Evolutionary conservation across 2,797 vertebrate species (phyloP), one percentile per base, ranked within the genome.

Genomic region (Cottoperca gobio): DNA sequence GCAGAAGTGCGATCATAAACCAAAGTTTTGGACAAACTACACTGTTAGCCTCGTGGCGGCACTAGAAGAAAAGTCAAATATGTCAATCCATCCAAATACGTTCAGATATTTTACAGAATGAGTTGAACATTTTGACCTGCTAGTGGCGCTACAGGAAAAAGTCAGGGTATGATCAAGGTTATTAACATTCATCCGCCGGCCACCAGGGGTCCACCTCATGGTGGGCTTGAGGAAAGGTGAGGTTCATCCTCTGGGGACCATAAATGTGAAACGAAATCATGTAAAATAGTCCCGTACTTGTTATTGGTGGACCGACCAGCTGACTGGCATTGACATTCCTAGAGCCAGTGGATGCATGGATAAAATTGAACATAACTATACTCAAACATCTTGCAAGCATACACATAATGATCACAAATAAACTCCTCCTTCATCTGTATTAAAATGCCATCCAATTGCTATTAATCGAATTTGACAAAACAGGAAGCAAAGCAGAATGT

Each of bases 401-500:
- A n/a, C 24, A 19, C 14, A 16, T 46, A 49, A 61, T 54, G 39
- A 76, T 49, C 39, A 52, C 40, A 59, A 70, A 82, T 57, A 31
- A 73, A 43, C 24, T 57, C 31, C 35, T 39, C 40, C 55, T 2
- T 62, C 53, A 57, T 21, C 35, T 52, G 43, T 54, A 40, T 46
- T 17, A 42, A 64, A 78, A 76, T 53, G 3, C 5, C 26, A 21
- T 69, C 17, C 26, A 33, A 14, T 55, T 10, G 12, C 23, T 26
- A 8, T 63, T 58, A 48, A 67, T 35, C 55, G 42, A 58, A 33
- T 31, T 42, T 24, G 40, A 70, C 23, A n/a, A 39, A 75, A 73
- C 68, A 59, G 64, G 62, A 77, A 79, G 78, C 28, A 26, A 26
- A 79, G 64, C 50, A 68, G 66, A 75, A 55, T 55, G 60, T 49